Conservation (phyloP, 2,113 vertebrate genomes). For the Oenanthe melanoleuca region DNA sequence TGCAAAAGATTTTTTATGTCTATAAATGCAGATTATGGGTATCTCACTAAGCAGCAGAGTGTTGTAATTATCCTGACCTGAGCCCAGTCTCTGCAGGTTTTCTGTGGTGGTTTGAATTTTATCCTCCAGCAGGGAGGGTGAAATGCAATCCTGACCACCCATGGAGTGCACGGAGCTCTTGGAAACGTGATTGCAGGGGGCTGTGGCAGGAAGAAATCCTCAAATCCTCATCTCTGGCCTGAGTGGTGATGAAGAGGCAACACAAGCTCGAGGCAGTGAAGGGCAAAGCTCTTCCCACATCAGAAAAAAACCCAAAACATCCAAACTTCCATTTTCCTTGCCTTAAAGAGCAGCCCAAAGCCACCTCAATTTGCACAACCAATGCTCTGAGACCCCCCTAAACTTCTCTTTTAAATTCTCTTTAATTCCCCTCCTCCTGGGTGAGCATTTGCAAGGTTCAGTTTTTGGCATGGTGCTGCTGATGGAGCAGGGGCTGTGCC, state of each 20-base stretch:
- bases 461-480: conserved; percentile 25
- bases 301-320: not conserved
- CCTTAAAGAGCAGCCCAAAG: not conserved
- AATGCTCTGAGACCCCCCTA: not conserved
- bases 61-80: not conserved
- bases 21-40: not conserved
- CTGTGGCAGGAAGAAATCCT: not conserved
- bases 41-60: not conserved
- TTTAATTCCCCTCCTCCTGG: not conserved
- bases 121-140: not conserved
- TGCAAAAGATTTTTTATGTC: not conserved
- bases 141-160: conserved; percentile 63
- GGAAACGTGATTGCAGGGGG: not conserved
- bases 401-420: not conserved
- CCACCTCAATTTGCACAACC: not conserved
- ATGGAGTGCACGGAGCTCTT: not conserved
- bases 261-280: not conserved
- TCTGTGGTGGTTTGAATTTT: conserved; percentile 22
- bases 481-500: conserved; percentile 63
- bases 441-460: conserved; percentile 2
- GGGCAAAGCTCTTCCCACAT: not conserved
- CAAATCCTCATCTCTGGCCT: rapidly evolving
- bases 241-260: not conserved
- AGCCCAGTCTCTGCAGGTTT: conserved; percentile 20
- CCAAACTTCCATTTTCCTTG: not conserved